Base-by-base conservation (phyloP, 1,140 invertebrate genomes). In the Drosophila punjabiensis region DNA sequence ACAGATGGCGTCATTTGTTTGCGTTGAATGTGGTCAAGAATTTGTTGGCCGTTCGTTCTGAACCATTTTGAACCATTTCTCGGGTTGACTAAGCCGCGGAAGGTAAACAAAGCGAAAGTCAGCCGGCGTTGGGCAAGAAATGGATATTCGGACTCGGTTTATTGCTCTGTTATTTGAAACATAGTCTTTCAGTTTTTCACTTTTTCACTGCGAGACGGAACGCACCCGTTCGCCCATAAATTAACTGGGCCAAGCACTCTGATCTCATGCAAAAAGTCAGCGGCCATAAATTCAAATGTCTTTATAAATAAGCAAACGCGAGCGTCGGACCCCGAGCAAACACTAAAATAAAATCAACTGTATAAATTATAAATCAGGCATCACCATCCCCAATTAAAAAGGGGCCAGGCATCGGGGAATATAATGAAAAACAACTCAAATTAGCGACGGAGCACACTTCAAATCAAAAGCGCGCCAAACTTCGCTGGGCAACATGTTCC, bases 261-360 rank as follows among this genome's bases (percentile, higher is more conserved):
- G 83, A 88, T 88, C 71, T 87, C 84, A 85, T 85, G 86, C 86
- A 74, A 90, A 88, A 89, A 81, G 47, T 68, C 84, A 75, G 63
- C 56, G 59, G 67, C 79, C 83, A 89, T 89, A 89, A 89, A 89
- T 89, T 82, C 84, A 73, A 90, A 89, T 85, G 82, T 79, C 66
- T 85, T 89, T 89, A 89, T 89, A 89, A 89, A 89, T 90, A 90
- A 89, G 64, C 79, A 87, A 48, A 43, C 20, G 35, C 55, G 35
- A 58, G 55, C 55, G 55, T 24, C 59, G 55, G 58, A 78, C 53
- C 50, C 20, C 18, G 52, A 33, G 47, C 56, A 41, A 76, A 66
- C 55, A 66, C 73, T 59, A 77, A 77, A 79, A 71, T 66, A 73
- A 82, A 66, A 56, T 60, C 41, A 53, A 65, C 63, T 63, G 33